Evolutionary conservation across 2,888 invertebrate species (phyloP).

Genomic region (Heliothis peltigera): DNA sequence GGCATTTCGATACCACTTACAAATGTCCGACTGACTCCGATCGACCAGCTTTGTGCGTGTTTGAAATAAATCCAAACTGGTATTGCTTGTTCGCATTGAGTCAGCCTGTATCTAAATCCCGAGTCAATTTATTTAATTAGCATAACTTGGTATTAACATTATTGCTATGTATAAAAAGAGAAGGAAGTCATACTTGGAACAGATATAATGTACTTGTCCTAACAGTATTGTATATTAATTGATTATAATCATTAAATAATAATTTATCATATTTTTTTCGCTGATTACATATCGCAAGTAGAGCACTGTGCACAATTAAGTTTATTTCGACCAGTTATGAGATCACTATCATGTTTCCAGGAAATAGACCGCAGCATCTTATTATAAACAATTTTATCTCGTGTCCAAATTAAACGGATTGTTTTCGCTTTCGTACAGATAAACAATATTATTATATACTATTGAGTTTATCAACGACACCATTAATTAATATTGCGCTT

Average conservation of each 20-base stretch:
- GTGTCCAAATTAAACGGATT: constrained; percentile 68
- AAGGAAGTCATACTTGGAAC: constrained; percentile 43
- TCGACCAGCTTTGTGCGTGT: constrained; percentile 63
- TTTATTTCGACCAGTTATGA: constrained; percentile 44
- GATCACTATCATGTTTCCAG: constrained; percentile 61
- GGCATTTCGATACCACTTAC: constrained; percentile 70
- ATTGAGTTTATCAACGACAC: constrained; percentile 77
- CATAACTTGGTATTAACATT: constrained; percentile 56
- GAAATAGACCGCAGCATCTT: constrained; percentile 69
- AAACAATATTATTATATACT: constrained; percentile 69
- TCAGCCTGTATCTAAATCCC: constrained; percentile 46
- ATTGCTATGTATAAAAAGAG: constrained; percentile 41
- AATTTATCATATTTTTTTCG: constrained; percentile 13
- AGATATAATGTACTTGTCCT: constrained; percentile 24
- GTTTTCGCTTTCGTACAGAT: constrained; percentile 81
- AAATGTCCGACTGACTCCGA: constrained; percentile 67
- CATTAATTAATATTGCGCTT: constrained; percentile 82
- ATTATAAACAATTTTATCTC: constrained; percentile 75
- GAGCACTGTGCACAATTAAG: constrained; percentile 20
- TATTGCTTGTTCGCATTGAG: constrained; percentile 60
- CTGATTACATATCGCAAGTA: constrained; percentile 15
- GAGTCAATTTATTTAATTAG: constrained; percentile 56
- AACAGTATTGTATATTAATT: constrained; percentile 32
- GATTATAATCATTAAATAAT: constrained; percentile 5
- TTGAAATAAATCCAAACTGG: constrained; percentile 62